These are phyloP conservation scores for Falco columbarius DNA, from an alignment of 2,797 vertebrate species.

Conservation along the genomic window DNA sequence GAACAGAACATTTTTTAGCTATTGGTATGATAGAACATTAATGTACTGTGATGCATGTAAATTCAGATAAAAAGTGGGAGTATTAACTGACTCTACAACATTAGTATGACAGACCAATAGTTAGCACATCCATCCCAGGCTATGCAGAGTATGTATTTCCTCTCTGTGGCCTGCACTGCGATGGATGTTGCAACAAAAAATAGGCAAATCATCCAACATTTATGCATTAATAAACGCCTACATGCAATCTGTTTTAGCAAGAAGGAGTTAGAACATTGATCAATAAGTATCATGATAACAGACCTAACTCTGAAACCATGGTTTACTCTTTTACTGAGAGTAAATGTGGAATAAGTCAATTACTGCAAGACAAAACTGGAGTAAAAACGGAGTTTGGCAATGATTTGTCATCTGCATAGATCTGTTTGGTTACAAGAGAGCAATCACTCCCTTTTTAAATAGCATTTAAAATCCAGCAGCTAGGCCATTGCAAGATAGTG, in stretches of 20 bases:
- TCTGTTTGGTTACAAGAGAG: background rate
- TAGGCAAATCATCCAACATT: background rate
- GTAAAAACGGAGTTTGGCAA: background rate
- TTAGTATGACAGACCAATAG: background rate
- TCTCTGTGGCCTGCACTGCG: background rate
- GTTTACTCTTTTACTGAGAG: background rate
- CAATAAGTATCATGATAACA: background rate
- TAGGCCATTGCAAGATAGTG: background rate
- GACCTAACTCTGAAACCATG: background rate
- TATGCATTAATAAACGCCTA: background rate
- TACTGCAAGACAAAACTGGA: background rate
- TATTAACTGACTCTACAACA: background rate
- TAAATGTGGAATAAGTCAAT: background rate
- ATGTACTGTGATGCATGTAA: background rate
- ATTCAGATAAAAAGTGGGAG: background rate
- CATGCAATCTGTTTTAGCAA: background rate
- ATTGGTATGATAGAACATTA: background rate
- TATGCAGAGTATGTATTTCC: background rate
- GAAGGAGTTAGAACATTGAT: background rate
- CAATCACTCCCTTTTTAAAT: background rate
- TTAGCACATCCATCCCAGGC: background rate
- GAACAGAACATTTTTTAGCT: background rate
- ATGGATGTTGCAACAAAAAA: background rate
- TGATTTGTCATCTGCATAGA: fast-evolving
- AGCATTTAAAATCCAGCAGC: background rate